Base-by-base conservation (phyloP, 64 coral and sea anemone genomes). In the Stichodactyla mertensii region DNA sequence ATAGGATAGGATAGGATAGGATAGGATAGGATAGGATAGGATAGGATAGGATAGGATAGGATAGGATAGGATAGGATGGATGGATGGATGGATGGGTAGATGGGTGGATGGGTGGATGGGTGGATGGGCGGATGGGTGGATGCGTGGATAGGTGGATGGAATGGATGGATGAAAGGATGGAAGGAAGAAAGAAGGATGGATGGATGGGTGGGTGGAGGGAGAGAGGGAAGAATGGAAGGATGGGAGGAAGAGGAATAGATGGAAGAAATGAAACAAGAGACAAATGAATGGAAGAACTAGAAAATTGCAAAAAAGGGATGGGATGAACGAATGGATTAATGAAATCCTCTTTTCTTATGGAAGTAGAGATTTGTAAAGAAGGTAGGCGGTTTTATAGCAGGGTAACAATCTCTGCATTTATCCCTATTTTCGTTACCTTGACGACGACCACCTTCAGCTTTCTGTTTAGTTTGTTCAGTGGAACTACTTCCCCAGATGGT, bases 401-500 rank as follows among this genome's bases (percentile, higher is more conserved):
- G 12, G 62, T 6, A 66, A 59, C 57, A 59, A 59, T 59, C 15
- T 59, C 57, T 12, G 9, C 57, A 59, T 16, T 59, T 77, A 0
- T 31, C 36, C 70, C 2, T 26, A 23, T 45, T 61, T 80, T 62
- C 18, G 14, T 84, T 66, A 83, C 79, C 88, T 83, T 57, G 18
- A 85, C 26, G 24, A 89, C 62, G 16, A 77, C 81, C 53, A 89
- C 82, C 11, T 77, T 89, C 26, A 89, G 82, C 22, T 83, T 64
- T 23, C 88, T 71, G 61, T 85, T 89, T 13, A 89, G 88, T 57
- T 89, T 84, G 52, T 85, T 51, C 14, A 89, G 82, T 53, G 88
- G 88, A 84, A 89, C 56, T 52, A 85, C 7, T 79, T 70, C 88
- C 23, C 52, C 5, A 54, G 53, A 20, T 51, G 74, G 15, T 77